Evolutionary conservation across 2,888 invertebrate species (phyloP).

Genomic region (Atrina japonica): DNA sequence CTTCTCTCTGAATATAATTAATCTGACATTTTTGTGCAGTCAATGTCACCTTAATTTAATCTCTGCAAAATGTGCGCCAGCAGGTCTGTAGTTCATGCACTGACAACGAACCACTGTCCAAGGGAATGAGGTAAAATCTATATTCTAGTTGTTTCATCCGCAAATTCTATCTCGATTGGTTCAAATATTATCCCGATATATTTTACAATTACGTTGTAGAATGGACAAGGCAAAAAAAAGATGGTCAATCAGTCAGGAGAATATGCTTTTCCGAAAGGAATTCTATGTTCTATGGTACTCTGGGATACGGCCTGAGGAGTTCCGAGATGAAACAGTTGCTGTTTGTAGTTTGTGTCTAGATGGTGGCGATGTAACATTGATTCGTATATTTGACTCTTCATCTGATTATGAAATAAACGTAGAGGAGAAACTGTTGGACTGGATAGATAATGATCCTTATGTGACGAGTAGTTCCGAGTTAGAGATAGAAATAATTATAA

Average conservation of each 20-base stretch:
- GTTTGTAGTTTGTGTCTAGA: slow-evolving; percentile 34
- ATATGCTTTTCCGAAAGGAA: slow-evolving; percentile 35
- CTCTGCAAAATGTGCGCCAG: no score
- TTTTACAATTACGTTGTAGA: no score
- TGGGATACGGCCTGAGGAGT: slow-evolving; percentile 28
- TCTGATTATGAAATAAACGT: slow-evolving; percentile 25
- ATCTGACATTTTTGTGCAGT: no score
- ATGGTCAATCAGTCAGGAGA: slow-evolving; percentile 2
- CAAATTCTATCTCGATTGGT: no score
- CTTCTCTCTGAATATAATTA: no score
- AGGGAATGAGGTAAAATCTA: no score
- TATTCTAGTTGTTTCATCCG: no score
- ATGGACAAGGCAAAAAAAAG: no score
- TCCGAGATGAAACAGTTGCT: slow-evolving; percentile 31
- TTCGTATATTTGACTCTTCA: slow-evolving; percentile 32
- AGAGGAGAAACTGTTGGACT: slow-evolving; percentile 43
- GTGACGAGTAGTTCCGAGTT: slow-evolving; percentile 24
- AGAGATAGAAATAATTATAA: slow-evolving; percentile 37
- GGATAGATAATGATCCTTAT: slow-evolving; percentile 39
- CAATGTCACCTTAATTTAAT: no score
- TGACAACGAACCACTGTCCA: no score
- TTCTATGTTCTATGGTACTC: slow-evolving; percentile 45
- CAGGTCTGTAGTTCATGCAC: no score
- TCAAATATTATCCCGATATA: no score
- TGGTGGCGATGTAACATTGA: slow-evolving; percentile 34